phyloP scores from a whole-genome alignment of 30 jellyfish, hydroid and myxozoan genomes.

The Cassiopea xamachana region DNA sequence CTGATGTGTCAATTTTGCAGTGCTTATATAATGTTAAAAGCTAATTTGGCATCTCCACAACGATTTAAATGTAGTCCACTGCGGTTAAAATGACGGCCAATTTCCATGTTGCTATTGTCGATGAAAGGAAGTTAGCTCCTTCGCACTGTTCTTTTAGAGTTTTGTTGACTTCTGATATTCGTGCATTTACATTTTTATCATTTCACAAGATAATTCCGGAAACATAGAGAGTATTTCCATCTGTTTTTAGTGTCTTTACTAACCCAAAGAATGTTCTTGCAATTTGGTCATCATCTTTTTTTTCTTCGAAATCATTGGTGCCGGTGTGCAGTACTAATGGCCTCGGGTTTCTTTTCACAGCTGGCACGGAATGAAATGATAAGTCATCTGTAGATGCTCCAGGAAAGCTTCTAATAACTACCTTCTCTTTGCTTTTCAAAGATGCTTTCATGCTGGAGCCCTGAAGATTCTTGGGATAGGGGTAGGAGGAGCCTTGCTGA shows the following conservation, averaged over 20 bases:
- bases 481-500: too few relatives aligned
- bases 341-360: conserved; percentile 16
- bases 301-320: conserved; percentile 19
- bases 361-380: conserved; percentile 17
- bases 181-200: conserved; percentile 9
- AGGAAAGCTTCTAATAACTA: conserved; percentile 22
- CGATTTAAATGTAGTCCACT: conserved; percentile 49
- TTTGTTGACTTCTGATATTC: neutral
- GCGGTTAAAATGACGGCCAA: conserved; percentile 29
- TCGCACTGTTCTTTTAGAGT: neutral
- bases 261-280: conserved; percentile 34
- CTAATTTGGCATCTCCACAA: conserved; percentile 22
- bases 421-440: neutral
- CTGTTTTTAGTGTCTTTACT: neutral
- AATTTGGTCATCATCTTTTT: conserved; percentile 11
- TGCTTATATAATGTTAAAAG: conserved; percentile 28
- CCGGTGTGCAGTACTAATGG: neutral
- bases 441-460: neutral
- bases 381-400: conserved; percentile 35
- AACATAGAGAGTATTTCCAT: neutral
- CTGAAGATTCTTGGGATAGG: too few relatives aligned
- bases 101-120: conserved; percentile 26
- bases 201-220: neutral
- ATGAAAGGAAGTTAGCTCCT: conserved; percentile 24
- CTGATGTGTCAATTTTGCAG: conserved; percentile 23